Percentiles rank a stretch among this genome's conserved stretches.
These are phyloP conservation scores for Sarcophaga rosellei DNA, from an alignment of 2,888 invertebrate genomes.

Conservation along the genomic window DNA sequence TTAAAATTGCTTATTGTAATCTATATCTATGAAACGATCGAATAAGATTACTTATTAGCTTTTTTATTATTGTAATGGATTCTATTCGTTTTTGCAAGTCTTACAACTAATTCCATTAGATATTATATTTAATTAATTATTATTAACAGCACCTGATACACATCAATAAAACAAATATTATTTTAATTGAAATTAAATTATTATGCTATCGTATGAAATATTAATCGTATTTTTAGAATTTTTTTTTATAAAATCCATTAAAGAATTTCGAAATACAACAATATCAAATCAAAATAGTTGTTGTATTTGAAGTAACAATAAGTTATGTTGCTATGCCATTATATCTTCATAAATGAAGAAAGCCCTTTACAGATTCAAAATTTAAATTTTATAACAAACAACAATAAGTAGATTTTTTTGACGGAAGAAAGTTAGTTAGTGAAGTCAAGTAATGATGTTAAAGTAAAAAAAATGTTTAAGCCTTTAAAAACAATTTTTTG, in stretches of 20 bases:
- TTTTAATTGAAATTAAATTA: conserved; percentile 50
- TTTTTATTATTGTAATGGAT: not conserved
- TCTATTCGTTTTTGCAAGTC: not conserved
- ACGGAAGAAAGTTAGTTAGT: not conserved
- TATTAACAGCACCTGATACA: conserved; percentile 62
- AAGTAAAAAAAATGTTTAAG: not conserved
- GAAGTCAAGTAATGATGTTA: not conserved
- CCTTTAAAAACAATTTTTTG: too few relatives aligned
- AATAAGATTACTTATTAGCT: too few relatives aligned
- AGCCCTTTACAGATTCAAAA: too few relatives aligned
- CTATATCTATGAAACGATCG: too few relatives aligned
- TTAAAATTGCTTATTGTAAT: too few relatives aligned
- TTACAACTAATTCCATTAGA: not conserved
- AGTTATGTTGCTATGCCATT: too few relatives aligned
- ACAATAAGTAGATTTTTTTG: not conserved
- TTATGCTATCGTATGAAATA: not conserved
- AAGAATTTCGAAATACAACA: too few relatives aligned
- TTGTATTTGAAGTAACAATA: too few relatives aligned
- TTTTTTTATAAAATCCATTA: too few relatives aligned
- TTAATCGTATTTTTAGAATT: too few relatives aligned
- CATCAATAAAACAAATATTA: conserved; percentile 59
- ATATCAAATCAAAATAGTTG: too few relatives aligned
- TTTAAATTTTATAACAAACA: not conserved
- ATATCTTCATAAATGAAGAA: too few relatives aligned
- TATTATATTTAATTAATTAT: conserved; percentile 26